phyloP scores from a whole-genome alignment of 1,140 invertebrate genomes.

The Bicyclus anynana region DNA sequence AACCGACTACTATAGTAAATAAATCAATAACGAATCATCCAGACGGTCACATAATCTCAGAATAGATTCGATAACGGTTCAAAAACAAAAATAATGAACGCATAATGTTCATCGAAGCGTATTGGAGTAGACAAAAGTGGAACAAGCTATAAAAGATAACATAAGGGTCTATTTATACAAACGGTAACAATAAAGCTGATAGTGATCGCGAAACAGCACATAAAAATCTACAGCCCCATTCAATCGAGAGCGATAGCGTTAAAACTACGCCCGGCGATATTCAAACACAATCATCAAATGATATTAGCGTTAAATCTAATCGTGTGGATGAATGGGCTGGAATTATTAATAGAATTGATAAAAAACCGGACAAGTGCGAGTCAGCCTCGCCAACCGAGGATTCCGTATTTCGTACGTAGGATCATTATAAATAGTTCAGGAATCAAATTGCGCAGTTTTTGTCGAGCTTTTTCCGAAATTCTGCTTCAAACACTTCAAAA shows the following conservation, averaged over 20 bases:
- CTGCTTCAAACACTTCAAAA: too few species aligned
- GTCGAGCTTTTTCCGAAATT: too few species aligned
- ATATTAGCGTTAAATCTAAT: conserved; percentile 22
- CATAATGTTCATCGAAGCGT: conserved; percentile 29
- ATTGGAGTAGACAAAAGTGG: conserved; percentile 37
- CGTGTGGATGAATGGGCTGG: conserved; percentile 10
- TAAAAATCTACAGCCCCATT: conserved; percentile 62
- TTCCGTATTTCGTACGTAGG: too few species aligned
- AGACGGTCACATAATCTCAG: too few species aligned
- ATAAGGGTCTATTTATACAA: conserved; percentile 53
- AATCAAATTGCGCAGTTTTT: too few species aligned
- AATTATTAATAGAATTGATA: not conserved
- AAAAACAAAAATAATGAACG: conserved; percentile 11
- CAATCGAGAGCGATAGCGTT: conserved; percentile 44
- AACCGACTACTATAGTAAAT: too few species aligned
- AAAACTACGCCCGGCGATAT: conserved; percentile 45
- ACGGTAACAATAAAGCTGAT: conserved; percentile 58
- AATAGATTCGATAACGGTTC: too few species aligned
- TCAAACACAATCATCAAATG: conserved; percentile 25
- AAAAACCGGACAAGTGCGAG: not conserved
- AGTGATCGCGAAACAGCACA: conserved; percentile 51
- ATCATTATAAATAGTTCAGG: too few species aligned
- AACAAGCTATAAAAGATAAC: conserved; percentile 52
- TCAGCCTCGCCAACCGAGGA: too few species aligned
- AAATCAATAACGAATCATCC: too few species aligned